A percentile compares a stretch with the other conserved stretches of the same genome.
phyloP scores from a whole-genome alignment of 2,888 invertebrate genomes.

The Lymantria dispar region DNA sequence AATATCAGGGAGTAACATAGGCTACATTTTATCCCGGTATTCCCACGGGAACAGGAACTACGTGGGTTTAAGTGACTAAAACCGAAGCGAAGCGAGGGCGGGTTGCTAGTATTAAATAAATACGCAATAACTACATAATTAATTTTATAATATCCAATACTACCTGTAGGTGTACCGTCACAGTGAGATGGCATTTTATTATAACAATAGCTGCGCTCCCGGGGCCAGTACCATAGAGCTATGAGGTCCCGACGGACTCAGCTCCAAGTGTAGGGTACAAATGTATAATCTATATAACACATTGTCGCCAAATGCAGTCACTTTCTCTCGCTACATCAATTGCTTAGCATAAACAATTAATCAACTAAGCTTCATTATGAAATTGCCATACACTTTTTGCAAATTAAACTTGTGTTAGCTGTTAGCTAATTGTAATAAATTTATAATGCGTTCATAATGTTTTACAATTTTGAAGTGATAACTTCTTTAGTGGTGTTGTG shows the following conservation, averaged over 20 bases:
- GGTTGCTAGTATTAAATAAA: no score
- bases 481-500: no score
- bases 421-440: no score
- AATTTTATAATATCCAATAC: neutral
- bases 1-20: no score
- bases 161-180: slow-evolving; percentile 42
- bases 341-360: slow-evolving; percentile 26
- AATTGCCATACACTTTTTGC: neutral
- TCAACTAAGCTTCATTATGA: slow-evolving; percentile 2
- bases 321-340: slow-evolving; percentile 49
- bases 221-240: slow-evolving; percentile 24
- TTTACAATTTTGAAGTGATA: no score
- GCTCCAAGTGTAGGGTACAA: slow-evolving; percentile 45
- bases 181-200: slow-evolving; percentile 75
- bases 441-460: no score
- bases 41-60: no score
- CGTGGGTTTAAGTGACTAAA: no score
- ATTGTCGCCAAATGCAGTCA: slow-evolving; percentile 61
- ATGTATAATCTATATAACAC: slow-evolving; percentile 72
- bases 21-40: no score
- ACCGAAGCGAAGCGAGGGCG: no score
- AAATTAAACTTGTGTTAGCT: no score
- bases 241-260: slow-evolving; percentile 17
- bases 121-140: neutral
- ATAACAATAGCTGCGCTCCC: slow-evolving; percentile 69